phyloP scores from a whole-genome alignment of 2,888 invertebrate genomes.

The Sycophila texana region DNA sequence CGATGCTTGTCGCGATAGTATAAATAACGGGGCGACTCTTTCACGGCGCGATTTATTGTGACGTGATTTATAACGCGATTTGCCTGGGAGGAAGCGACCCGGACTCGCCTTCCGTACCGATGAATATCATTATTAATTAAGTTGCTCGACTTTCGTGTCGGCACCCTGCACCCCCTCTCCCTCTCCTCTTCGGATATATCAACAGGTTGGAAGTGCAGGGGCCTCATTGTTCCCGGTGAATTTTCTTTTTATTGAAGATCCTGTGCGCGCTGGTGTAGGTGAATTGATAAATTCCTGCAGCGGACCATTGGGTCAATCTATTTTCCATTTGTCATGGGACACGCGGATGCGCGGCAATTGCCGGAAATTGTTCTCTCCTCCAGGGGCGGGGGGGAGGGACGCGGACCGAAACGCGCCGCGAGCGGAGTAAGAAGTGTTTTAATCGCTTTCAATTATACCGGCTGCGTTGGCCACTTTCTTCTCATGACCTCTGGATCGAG shows the following conservation, averaged over 20 bases:
- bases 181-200: background rate
- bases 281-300: background rate
- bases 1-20: constrained; percentile 30
- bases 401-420: background rate
- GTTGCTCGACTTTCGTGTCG: background rate
- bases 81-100: background rate
- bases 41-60: constrained; percentile 22
- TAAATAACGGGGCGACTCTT: constrained; percentile 6
- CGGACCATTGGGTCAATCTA: background rate
- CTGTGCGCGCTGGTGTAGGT: background rate
- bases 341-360: background rate
- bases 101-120: background rate
- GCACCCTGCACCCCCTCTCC: no score
- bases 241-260: background rate
- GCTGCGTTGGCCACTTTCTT: constrained; percentile 7
- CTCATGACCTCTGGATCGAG: constrained; percentile 26
- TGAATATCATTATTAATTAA: constrained; percentile 29
- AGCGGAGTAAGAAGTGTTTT: constrained; percentile 14
- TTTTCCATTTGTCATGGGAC: background rate
- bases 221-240: background rate
- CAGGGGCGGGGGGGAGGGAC: background rate
- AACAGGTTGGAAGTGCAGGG: constrained; percentile 15
- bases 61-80: constrained; percentile 25
- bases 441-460: constrained; percentile 32
- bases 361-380: background rate